Conservation (phyloP, 2,113 vertebrate genomes). For the Numenius arquata region DNA sequence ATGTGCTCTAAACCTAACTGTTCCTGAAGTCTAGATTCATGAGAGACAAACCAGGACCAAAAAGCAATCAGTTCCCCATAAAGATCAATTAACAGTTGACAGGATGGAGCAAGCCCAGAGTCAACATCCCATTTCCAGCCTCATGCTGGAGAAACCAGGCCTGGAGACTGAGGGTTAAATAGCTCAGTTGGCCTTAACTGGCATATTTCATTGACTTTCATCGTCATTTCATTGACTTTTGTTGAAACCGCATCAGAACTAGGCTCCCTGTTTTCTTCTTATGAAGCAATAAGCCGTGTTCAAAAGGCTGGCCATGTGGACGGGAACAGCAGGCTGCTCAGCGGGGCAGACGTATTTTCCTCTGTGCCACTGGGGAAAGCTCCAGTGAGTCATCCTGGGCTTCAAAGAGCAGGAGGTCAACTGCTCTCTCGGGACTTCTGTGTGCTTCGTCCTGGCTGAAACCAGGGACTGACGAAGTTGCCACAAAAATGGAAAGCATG, state of each 20-base stretch:
- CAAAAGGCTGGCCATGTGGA: neutral
- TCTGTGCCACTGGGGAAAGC: neutral
- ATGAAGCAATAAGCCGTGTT: neutral
- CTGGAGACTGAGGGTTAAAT: neutral
- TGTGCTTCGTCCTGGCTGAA: neutral
- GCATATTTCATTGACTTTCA: neutral
- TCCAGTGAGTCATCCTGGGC: neutral
- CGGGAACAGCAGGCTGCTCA: neutral
- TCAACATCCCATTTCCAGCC: neutral
- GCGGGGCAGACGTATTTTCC: neutral
- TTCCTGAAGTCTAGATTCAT: neutral
- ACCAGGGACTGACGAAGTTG: neutral
- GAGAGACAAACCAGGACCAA: neutral
- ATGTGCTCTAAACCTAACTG: neutral
- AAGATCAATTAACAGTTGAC: neutral
- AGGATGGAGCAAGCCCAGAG: neutral
- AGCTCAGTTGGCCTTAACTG: neutral
- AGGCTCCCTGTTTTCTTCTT: neutral
- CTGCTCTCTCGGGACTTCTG: neutral
- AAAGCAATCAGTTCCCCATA: neutral
- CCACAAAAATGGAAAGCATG: conserved; percentile 48
- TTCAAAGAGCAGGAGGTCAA: neutral
- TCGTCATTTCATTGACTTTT: neutral
- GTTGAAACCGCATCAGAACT: neutral
- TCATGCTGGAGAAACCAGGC: neutral